Percentiles rank a stretch among this genome's conserved stretches.
These are phyloP conservation scores for Neoascia interrupta DNA, from an alignment of 2,888 invertebrate genomes.

Conservation along the genomic window DNA sequence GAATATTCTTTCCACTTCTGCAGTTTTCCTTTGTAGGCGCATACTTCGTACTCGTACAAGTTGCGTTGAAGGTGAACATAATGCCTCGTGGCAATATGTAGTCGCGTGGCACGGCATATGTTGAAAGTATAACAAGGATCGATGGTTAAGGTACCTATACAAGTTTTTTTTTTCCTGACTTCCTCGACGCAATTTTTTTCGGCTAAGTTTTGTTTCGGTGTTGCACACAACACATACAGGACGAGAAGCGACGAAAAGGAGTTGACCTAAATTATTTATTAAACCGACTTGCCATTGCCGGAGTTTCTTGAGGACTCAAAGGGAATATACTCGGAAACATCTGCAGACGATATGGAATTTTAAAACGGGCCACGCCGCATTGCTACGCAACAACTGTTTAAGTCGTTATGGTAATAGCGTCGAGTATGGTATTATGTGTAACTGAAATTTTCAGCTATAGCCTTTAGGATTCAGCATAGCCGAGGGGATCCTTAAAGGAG, in stretches of 20 bases:
- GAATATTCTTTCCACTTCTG: neutral
- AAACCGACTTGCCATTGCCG: conserved; percentile 38
- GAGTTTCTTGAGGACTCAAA: conserved; percentile 35
- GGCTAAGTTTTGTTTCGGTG: conserved; percentile 22
- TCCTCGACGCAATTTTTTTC: no score
- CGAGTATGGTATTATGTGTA: conserved; percentile 14
- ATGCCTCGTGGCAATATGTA: conserved; percentile 25
- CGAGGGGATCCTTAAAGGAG: conserved; percentile 11
- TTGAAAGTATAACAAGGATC: conserved; percentile 56
- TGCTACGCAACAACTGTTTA: conserved; percentile 65
- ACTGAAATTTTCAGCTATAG: conserved; percentile 26
- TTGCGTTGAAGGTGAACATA: conserved; percentile 32
- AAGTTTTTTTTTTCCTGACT: no score
- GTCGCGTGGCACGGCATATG: conserved; percentile 68
- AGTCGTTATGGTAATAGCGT: conserved; percentile 59
- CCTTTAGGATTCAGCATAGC: neutral
- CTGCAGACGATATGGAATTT: conserved; percentile 67
- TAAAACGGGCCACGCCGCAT: conserved; percentile 41
- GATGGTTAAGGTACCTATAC: conserved; percentile 32
- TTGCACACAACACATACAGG: conserved; percentile 43
- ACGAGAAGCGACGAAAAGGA: conserved; percentile 40
- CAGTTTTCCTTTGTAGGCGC: conserved; percentile 20
- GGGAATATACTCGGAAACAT: conserved; percentile 38
- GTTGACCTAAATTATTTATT: conserved; percentile 65
- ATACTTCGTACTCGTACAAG: no score